Evolutionary conservation across 2,888 invertebrate genomes (phyloP).

Genomic region (Lepetodrilus schrolli): DNA sequence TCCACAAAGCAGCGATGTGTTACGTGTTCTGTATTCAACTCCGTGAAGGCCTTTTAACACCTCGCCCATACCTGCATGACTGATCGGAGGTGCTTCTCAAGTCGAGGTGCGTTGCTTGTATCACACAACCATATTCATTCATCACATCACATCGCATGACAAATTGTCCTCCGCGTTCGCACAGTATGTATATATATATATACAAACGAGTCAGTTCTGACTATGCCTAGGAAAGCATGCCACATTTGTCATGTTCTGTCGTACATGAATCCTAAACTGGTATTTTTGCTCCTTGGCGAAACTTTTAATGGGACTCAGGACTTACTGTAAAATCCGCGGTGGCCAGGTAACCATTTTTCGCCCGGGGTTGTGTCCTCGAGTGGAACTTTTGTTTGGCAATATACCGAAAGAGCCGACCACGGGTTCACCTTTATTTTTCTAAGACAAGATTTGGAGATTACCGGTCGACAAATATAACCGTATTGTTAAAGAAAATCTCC

Average conservation of each 20-base stretch:
- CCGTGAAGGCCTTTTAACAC: no score
- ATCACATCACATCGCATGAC: no score
- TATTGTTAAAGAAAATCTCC: constrained; percentile 13
- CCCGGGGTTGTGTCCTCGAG: neutral
- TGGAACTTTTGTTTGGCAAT: neutral
- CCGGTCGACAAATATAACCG: neutral
- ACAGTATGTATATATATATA: no score
- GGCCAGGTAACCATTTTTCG: neutral
- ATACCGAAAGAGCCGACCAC: neutral
- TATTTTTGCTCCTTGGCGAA: neutral
- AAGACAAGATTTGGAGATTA: constrained; percentile 2
- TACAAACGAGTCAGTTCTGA: no score
- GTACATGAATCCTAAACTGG: neutral
- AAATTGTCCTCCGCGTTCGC: no score
- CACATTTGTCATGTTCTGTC: neutral
- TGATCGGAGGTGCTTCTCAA: neutral
- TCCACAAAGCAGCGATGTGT: neutral
- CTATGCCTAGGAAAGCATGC: no score
- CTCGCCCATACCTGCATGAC: neutral
- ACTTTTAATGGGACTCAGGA: neutral
- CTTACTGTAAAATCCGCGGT: neutral
- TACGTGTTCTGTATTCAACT: neutral
- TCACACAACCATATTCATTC: no score
- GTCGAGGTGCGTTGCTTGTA: neutral
- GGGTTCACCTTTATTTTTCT: neutral